These are phyloP conservation scores for Arrhamphus sclerolepis DNA, from an alignment of 2,797 vertebrate genomes.

Conservation along the genomic window DNA sequence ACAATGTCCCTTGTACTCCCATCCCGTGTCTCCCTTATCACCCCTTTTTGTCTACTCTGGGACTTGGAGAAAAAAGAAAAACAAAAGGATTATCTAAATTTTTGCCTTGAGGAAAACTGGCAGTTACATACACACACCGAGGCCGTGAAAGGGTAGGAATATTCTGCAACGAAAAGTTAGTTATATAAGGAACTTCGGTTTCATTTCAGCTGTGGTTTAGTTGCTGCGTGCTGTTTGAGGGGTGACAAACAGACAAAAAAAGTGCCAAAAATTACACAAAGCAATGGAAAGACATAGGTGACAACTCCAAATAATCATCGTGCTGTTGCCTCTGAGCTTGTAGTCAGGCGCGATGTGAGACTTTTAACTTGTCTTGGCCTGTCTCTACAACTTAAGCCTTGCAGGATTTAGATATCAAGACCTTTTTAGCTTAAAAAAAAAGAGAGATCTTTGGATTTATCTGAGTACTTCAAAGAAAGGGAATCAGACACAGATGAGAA, in stretches of 20 bases:
- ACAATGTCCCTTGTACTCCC: no score
- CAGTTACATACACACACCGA: no score
- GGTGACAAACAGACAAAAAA: not conserved
- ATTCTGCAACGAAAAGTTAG: no score
- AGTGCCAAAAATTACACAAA: not conserved
- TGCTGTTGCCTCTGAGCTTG: slow-evolving; percentile 3
- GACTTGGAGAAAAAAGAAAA: no score
- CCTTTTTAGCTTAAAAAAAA: slow-evolving; percentile 38
- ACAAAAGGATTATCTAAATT: no score
- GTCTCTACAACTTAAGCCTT: slow-evolving; percentile 30
- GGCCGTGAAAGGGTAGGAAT: no score
- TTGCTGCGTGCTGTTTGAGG: no score
- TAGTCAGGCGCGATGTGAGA: slow-evolving; percentile 2
- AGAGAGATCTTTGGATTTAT: slow-evolving; percentile 56
- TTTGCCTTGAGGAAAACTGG: no score
- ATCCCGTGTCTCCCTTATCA: no score
- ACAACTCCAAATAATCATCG: slow-evolving; percentile 16
- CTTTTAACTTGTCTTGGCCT: slow-evolving; percentile 23
- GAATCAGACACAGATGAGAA: slow-evolving; percentile 59
- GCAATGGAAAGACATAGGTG: slow-evolving; percentile 17
- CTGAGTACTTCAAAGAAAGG: slow-evolving; percentile 46
- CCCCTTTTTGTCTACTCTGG: no score
- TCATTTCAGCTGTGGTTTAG: not conserved
- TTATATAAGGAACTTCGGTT: no score
- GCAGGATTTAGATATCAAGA: slow-evolving; percentile 43